Conservation (phyloP, 2,888 invertebrate genomes). For the Drosophila sordidapex region DNA sequence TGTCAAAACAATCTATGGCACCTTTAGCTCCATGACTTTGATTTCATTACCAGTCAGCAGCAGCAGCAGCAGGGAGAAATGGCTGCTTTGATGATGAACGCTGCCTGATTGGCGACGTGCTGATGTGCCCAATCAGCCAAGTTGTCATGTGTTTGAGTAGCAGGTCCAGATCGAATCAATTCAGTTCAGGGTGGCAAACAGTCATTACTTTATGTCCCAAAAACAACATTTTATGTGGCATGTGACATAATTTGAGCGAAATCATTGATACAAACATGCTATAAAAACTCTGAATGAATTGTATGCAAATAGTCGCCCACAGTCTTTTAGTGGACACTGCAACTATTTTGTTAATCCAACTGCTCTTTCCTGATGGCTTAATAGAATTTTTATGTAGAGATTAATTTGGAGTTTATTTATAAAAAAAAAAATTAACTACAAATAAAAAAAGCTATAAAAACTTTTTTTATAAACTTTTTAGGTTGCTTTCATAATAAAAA, state of each 20-base stretch:
- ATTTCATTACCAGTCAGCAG: constrained; percentile 48
- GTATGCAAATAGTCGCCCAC: constrained; percentile 34
- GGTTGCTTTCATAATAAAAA: not conserved
- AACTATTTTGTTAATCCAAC: constrained; percentile 32
- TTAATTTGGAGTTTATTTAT: constrained; percentile 9
- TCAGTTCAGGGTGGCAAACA: constrained; percentile 9
- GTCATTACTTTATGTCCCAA: constrained; percentile 7
- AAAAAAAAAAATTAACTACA: not conserved
- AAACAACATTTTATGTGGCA: constrained; percentile 2
- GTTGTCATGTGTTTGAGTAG: constrained; percentile 48
- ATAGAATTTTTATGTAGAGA: constrained; percentile 7
- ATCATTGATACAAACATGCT: constrained; percentile 35
- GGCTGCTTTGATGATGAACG: constrained; percentile 22
- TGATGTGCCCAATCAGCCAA: constrained; percentile 68
- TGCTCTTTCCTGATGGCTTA: constrained; percentile 7
- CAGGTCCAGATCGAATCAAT: constrained; percentile 9
- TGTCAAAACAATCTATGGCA: constrained; percentile 74
- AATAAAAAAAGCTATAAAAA: not conserved
- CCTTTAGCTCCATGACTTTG: constrained; percentile 57
- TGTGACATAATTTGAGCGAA: constrained; percentile 38
- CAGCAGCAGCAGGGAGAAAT: not conserved
- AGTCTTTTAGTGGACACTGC: constrained; percentile 19
- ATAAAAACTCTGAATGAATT: constrained; percentile 47
- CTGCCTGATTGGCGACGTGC: constrained; percentile 73
- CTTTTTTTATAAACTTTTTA: not conserved